A percentile compares a stretch with the other conserved stretches of the same genome.
Conservation (phyloP, 92 coral and sea anemone genomes). For the Pocillopora grandis region DNA sequence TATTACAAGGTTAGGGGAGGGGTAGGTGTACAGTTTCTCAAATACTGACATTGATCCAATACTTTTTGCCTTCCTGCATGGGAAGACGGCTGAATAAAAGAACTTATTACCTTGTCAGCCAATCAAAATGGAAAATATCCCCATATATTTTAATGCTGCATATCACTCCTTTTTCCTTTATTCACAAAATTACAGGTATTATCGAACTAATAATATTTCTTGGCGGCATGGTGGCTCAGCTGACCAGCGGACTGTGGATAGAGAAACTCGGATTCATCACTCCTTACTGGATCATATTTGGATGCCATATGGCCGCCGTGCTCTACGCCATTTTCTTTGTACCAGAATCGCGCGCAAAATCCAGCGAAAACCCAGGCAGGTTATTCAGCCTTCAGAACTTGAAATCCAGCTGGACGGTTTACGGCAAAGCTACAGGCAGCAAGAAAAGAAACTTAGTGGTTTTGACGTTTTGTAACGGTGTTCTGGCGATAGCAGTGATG, state of each 20-base stretch:
- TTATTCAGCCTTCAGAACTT: conserved; percentile 64
- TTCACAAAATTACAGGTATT: conserved; percentile 44
- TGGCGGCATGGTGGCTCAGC: conserved; percentile 80
- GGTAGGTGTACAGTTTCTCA: too few species aligned
- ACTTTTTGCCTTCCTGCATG: too few species aligned
- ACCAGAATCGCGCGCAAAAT: conserved; percentile 67
- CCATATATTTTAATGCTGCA: background rate
- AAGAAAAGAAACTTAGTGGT: conserved; percentile 56
- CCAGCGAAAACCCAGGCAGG: conserved; percentile 4
- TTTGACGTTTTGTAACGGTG: conserved; percentile 35
- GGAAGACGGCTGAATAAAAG: too few species aligned
- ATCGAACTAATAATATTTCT: conserved; percentile 63
- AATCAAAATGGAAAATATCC: background rate
- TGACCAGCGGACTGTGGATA: conserved; percentile 75
- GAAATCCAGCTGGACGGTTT: conserved; percentile 49
- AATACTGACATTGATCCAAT: too few species aligned
- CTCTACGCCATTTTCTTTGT: conserved; percentile 57
- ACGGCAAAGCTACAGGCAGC: conserved; percentile 19
- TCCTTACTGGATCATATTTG: conserved; percentile 62
- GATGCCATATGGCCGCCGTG: conserved; percentile 48
- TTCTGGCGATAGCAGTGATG: conserved; percentile 25
- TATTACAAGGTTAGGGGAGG: too few species aligned
- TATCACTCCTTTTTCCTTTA: background rate
- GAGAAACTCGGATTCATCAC: conserved; percentile 61
- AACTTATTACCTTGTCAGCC: too few species aligned